A percentile compares a stretch with the other conserved stretches of the same genome.
Evolutionary conservation across 2,888 invertebrate species (phyloP).

Genomic region (Volucella inflata): DNA sequence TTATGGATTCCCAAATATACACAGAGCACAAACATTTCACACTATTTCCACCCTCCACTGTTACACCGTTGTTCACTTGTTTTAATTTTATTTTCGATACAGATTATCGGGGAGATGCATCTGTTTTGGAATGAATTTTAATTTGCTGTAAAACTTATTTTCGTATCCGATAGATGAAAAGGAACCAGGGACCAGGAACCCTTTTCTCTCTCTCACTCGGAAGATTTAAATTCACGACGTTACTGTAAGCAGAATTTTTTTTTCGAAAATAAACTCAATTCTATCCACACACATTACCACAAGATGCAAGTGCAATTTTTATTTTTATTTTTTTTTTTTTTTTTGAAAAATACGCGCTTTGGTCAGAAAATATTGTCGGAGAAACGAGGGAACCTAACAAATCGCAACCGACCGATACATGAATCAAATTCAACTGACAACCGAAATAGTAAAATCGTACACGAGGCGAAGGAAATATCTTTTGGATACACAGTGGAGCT

Average conservation of each 20-base stretch:
- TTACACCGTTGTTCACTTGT: constrained; percentile 8
- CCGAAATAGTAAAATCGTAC: constrained; percentile 32
- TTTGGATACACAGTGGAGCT: constrained; percentile 34
- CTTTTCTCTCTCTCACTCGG: background rate
- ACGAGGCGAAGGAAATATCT: constrained; percentile 41
- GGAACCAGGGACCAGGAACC: constrained; percentile 2
- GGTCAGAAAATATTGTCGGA: constrained; percentile 13
- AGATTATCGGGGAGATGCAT: background rate
- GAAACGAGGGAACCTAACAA: constrained; percentile 23
- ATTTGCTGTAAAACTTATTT: constrained; percentile 51
- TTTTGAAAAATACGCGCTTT: background rate
- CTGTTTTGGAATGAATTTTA: constrained; percentile 30
- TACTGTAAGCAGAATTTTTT: background rate
- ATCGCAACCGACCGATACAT: constrained; percentile 60
- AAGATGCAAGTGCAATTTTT: too few species aligned
- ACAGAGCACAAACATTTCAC: constrained; percentile 3
- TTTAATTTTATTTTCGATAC: background rate
- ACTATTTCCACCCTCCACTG: too few species aligned
- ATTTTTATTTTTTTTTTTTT: too few species aligned
- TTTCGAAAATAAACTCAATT: constrained; percentile 33
- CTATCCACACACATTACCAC: constrained; percentile 14
- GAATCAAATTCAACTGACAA: constrained; percentile 66
- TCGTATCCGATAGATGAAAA: constrained; percentile 38
- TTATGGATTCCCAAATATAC: constrained; percentile 26
- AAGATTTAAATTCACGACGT: too few species aligned